Evolutionary conservation across 2,888 invertebrate genomes (phyloP), one percentile per base, ranked within the genome.

Genomic region (Arctia plantaginis): DNA sequence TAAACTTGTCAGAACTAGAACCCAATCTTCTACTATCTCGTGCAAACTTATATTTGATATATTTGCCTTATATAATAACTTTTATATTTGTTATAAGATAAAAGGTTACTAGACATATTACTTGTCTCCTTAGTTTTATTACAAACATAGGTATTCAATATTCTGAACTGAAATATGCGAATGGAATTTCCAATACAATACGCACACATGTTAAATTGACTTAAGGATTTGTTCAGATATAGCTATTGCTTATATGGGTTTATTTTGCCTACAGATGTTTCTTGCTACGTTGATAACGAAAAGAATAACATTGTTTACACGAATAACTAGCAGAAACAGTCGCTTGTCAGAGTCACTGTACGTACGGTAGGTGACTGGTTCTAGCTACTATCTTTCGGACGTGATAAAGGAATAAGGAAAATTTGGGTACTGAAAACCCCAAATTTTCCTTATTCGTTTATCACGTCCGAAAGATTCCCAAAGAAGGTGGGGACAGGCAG

Each of bases 121-220:
- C 13, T 35, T 15, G 55, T 72, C 35, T 65, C 27, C 33, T 41
- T 66, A 51, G 65, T 71, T 72, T 66, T 72, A 55, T 72, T 66
- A 59, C 30, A 55, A 41, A 39, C 20, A 15, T 13, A 41, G 55
- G 23, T 47, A n/a, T 64, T n/a, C 62, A 64, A 71, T 71, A 71
- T 65, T 44, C 13, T 47, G 23, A 65, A 35, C 64, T 33, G 64
- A 59, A 69, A 44, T 65, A 71, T 71, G 47, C 33, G 44, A 65
- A 33, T 33, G 41, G 70, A 44, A 62, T 47, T 47, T 71, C 65
- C 44, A 71, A 69, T 55, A 69, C 15, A 30, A 67, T 13, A 67
- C 44, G 27, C 20, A 67, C 27, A 67, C 20, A 47, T 27, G 15
- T 44, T 30, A 30, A 30, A 67, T 30, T 12, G 39, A 55, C 27